Evolutionary conservation across 2,888 invertebrate genomes (phyloP), one percentile per base, ranked within the genome.

Genomic region (Sinelater perroti): DNA sequence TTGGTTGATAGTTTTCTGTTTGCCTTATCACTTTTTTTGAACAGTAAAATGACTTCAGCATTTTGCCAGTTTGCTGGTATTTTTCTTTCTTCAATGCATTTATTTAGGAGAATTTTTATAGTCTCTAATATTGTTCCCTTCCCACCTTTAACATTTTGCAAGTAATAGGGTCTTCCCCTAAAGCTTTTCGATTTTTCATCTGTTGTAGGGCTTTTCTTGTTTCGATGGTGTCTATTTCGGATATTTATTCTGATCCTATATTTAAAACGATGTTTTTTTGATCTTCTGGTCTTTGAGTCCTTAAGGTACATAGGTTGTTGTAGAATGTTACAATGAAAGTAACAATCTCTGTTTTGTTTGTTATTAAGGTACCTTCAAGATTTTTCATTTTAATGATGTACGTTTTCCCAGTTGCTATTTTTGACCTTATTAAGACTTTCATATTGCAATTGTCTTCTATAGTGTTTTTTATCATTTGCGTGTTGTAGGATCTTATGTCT

Each of bases 401-500:
- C 18, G n/a, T 3, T 24, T 26, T 42, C 2, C 42, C 14, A 2
- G 3, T 13, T 10, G 10, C 14, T 5, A 21, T 14, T 26, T 26
- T 42, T 8, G 26, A 42, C 14, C 42, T 42, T n/a, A n/a, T n/a
- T 42, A 42, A 20, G n/a, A 38, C 38, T 20, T 38, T 38, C 38
- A 38, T 38, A 17, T 38, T 38, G 8, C 16, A 11, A n/a, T n/a
- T n/a, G n/a, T n/a, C n/a, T n/a, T n/a, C n/a, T n/a, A n/a, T n/a
- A n/a, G n/a, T n/a, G n/a, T n/a, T n/a, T n/a, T n/a, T n/a, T n/a
- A n/a, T n/a, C n/a, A n/a, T n/a, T n/a, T n/a, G n/a, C n/a, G n/a
- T n/a, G n/a, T n/a, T n/a, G n/a, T n/a, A n/a, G n/a, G n/a, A n/a
- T n/a, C n/a, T n/a, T n/a, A n/a, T n/a, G n/a, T n/a, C n/a, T n/a